Conservation (phyloP, 2,888 invertebrate species). For the Agriopis aurantiaria region DNA sequence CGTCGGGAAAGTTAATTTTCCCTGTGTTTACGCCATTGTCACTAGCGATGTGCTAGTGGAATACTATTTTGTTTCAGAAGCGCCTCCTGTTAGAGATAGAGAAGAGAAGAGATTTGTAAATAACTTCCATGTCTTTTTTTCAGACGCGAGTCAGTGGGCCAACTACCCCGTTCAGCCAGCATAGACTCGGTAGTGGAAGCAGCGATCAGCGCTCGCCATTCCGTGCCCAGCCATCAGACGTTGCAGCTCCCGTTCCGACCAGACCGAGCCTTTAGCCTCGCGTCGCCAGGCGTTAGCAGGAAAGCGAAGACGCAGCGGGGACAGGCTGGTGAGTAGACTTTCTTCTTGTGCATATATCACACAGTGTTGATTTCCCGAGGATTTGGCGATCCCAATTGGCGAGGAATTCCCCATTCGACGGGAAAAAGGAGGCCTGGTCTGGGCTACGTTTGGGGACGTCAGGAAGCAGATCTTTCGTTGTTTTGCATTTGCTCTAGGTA, state of each 20-base stretch:
- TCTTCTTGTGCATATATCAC: too few relatives aligned
- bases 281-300: constrained; percentile 92
- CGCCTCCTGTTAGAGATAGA: constrained; percentile 18
- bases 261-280: constrained; percentile 87
- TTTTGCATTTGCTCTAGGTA: too few relatives aligned
- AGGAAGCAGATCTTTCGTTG: too few relatives aligned
- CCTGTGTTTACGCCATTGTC: too few relatives aligned
- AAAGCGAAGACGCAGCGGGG: constrained; percentile 92
- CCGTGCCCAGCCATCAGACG: constrained; percentile 74
- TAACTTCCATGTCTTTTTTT: constrained; percentile 2
- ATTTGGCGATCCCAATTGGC: too few relatives aligned
- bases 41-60: not conserved
- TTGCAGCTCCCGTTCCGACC: constrained; percentile 74
- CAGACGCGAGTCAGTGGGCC: constrained; percentile 84
- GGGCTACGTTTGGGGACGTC: too few relatives aligned
- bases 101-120: too few relatives aligned
- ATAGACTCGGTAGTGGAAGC: constrained; percentile 93
- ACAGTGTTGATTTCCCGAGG: too few relatives aligned
- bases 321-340: constrained; percentile 87
- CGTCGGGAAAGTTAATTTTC: too few relatives aligned
- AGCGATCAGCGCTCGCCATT: constrained; percentile 86
- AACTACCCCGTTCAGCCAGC: constrained; percentile 91
- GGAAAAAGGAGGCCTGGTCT: too few relatives aligned
- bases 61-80: constrained; percentile 28
- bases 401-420: too few relatives aligned